Percentiles rank a stretch among this genome's conserved stretches.
These are phyloP conservation scores for Leptinotarsa defecta DNA, from an alignment of 1,140 invertebrate species.

Conservation along the genomic window DNA sequence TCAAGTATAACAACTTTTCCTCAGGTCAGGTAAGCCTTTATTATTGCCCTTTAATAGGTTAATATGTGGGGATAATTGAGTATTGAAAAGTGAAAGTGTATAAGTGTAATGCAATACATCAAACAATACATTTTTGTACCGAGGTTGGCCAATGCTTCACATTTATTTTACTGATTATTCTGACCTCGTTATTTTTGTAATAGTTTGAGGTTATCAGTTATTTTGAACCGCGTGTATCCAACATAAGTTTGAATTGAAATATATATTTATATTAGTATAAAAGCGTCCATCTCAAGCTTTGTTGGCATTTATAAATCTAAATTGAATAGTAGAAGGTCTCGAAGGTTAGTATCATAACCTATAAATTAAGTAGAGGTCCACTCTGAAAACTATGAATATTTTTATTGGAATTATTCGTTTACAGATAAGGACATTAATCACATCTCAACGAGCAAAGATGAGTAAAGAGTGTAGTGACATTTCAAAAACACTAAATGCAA, in stretches of 20 bases:
- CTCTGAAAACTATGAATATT: constrained; percentile 9
- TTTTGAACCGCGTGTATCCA: background rate
- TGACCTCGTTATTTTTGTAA: background rate
- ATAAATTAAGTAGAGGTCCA: background rate
- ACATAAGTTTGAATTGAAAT: too few species aligned
- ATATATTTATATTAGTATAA: constrained; percentile 4
- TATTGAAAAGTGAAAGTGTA: too few species aligned
- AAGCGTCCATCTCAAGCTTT: too few species aligned
- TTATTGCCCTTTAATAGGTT: background rate
- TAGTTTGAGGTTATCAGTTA: constrained; percentile 6
- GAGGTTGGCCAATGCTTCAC: too few species aligned
- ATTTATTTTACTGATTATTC: background rate
- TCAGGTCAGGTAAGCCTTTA: constrained; percentile 27
- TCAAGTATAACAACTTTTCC: constrained; percentile 41
- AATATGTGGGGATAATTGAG: too few species aligned
- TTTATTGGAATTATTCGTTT: constrained; percentile 12
- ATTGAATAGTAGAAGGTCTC: too few species aligned
- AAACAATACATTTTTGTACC: background rate
- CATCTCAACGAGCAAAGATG: constrained; percentile 18
- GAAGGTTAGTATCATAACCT: constrained; percentile 24
- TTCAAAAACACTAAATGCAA: constrained; percentile 59
- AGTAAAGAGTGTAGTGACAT: constrained; percentile 20
- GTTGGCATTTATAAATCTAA: too few species aligned
- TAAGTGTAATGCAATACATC: background rate
- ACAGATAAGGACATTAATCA: constrained; percentile 9